A percentile compares a stretch with the other conserved stretches of the same genome.
phyloP scores from a whole-genome alignment of 2,888 invertebrate species.

The Drosophila rellima region DNA sequence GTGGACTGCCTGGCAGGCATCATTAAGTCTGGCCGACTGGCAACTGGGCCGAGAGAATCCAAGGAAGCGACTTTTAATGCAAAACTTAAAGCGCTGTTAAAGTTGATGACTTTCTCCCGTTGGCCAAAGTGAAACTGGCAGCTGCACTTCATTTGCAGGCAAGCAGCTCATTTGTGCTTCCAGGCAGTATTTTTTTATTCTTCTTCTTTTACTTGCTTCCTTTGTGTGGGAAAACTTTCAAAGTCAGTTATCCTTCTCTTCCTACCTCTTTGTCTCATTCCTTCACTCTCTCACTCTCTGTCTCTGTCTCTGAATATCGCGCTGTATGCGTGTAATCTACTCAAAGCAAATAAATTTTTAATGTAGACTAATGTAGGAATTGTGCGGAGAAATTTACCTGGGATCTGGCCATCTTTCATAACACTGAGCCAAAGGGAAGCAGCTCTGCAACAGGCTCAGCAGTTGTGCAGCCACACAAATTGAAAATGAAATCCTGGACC shows the following conservation, averaged over 20 bases:
- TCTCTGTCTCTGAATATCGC: conserved; percentile 13
- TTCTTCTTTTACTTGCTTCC: conserved; percentile 12
- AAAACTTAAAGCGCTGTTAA: conserved; percentile 72
- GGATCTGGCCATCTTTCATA: conserved; percentile 29
- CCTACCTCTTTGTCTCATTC: conserved; percentile 1
- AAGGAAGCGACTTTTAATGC: conserved; percentile 42
- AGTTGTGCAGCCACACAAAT: conserved; percentile 49
- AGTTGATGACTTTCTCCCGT: conserved; percentile 45
- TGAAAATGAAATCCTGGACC: conserved; percentile 45
- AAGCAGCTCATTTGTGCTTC: conserved; percentile 70
- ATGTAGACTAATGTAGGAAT: conserved; percentile 78
- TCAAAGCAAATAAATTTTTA: conserved; percentile 78
- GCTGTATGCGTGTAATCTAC: conserved; percentile 71
- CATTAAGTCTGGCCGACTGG: conserved; percentile 38
- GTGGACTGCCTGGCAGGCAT: conserved; percentile 41
- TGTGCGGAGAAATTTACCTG: conserved; percentile 71
- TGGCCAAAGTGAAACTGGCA: conserved; percentile 67
- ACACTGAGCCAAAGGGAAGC: conserved; percentile 17
- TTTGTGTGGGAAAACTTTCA: conserved; percentile 52
- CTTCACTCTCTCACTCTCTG: not conserved
- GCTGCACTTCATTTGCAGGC: conserved; percentile 76
- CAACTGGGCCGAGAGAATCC: conserved; percentile 19
- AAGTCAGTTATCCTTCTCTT: conserved; percentile 32
- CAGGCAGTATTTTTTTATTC: conserved; percentile 25
- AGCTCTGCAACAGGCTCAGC: conserved; percentile 51